A percentile compares a stretch with the other conserved stretches of the same genome.
phyloP scores from a whole-genome alignment of 2,113 vertebrate species.

The Aphyosemion australe region DNA sequence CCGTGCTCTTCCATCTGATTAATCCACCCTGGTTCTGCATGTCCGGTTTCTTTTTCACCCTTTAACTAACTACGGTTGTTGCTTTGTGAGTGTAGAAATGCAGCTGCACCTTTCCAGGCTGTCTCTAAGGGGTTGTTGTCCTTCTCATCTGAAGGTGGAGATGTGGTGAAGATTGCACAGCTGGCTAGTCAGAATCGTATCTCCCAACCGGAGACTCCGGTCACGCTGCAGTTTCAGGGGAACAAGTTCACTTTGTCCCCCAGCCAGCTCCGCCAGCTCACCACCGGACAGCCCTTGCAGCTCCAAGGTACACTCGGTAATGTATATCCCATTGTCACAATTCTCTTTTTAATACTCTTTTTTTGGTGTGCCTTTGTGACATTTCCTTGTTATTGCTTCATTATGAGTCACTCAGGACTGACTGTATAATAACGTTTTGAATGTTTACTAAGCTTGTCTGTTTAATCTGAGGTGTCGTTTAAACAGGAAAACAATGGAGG shows the following conservation, averaged over 20 bases:
- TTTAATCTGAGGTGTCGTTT: neutral
- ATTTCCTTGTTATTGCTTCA: neutral
- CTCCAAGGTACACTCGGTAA: constrained; percentile 87
- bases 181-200: constrained; percentile 86
- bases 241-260: constrained; percentile 93
- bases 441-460: neutral
- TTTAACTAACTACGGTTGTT: constrained; percentile 77
- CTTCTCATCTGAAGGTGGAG: constrained; percentile 81
- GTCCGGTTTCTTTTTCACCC: constrained; percentile 76
- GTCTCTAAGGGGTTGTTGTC: constrained; percentile 13
- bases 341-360: constrained; percentile 14
- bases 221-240: constrained; percentile 93
- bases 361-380: neutral
- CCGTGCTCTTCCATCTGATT: constrained; percentile 58
- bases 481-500: too few species aligned
- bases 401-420: too few species aligned
- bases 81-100: constrained; percentile 10
- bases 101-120: neutral
- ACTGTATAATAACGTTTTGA: neutral
- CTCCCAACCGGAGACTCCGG: constrained; percentile 88
- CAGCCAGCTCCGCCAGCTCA: constrained; percentile 92
- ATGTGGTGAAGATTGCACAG: constrained; percentile 89
- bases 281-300: constrained; percentile 91
- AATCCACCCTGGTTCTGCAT: constrained; percentile 83
- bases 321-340: constrained; percentile 54